Base-by-base conservation (phyloP, 2,888 invertebrate species). In the Plebejus anna region DNA sequence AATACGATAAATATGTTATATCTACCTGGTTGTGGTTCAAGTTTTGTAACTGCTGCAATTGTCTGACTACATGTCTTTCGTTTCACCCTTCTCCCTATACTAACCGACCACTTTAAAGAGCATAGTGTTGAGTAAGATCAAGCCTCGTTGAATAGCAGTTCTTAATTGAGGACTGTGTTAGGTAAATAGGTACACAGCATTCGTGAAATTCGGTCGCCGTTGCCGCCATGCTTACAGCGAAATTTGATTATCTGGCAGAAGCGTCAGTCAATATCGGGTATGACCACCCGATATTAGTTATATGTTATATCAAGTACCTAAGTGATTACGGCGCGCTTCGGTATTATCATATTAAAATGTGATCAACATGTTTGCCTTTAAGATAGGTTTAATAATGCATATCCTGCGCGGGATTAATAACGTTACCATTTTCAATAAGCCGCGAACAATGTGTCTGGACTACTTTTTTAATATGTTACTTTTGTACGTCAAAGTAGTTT, bases 181-280 rank as follows among this genome's bases (percentile, higher is more conserved):
- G 76, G 79, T 81, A 81, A 80, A 81, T 80, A 81, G 79, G 78
- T 78, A 77, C 78, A 78, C 78, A 71, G 78, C 78, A 78, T 76
- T 79, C 78, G 78, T 78, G 77, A 79, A 79, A 77, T 78, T 76
- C 78, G 76, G 76, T 79, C 75, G 76, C 75, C 77, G 78, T 77
- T 72, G 75, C 75, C 76, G 77, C 77, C 78, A 77, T 78, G 79
- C 78, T 79, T 79, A 79, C 79, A 79, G 76, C 76, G 78, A 80
- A 81, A 81, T 81, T 80, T 80, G 82, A 81, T 80, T 79, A 81
- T 79, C 77, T 77, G 77, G 81, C 80, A 79, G 79, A 77, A 75
- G 76, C 76, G 78, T 78, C 79, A 78, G 77, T 76, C 78, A 79
- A 81, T 78, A 81, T 80, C 78, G 78, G 77, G 75, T 71, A 76